A percentile compares a stretch with the other conserved stretches of the same genome.
Conservation (phyloP, 2,888 invertebrate species). For the Chrysotoxum bicinctum region DNA sequence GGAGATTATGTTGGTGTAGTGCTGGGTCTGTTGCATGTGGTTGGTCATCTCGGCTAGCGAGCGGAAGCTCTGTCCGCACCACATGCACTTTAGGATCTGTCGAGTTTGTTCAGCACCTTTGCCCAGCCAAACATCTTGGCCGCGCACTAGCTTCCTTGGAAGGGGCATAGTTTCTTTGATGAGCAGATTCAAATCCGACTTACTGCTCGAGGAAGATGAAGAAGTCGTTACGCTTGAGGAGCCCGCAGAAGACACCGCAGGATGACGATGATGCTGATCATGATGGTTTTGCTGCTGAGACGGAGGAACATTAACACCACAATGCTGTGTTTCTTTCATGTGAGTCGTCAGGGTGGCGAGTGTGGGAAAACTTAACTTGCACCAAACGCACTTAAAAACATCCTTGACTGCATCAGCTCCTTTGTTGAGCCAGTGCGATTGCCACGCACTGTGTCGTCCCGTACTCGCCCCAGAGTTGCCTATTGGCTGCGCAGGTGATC, state of each 20-base stretch:
- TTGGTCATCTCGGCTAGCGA: constrained; percentile 98
- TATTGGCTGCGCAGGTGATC: constrained; percentile 63
- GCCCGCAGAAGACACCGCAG: constrained; percentile 78
- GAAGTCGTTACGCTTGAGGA: constrained; percentile 78
- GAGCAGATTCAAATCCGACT: constrained; percentile 91
- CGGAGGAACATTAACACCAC: constrained; percentile 91
- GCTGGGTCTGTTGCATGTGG: constrained; percentile 99
- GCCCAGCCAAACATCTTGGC: constrained; percentile 98
- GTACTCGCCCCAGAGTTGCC: constrained; percentile 57
- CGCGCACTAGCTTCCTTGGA: constrained; percentile 96
- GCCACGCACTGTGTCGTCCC: constrained; percentile 95
- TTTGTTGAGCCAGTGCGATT: constrained; percentile 98
- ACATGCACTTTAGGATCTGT: constrained; percentile 98
- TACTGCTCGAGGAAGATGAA: constrained; percentile 86
- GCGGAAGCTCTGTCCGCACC: constrained; percentile 98
- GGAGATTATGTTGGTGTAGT: constrained; percentile 98
- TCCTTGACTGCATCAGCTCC: constrained; percentile 97
- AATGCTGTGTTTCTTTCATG: constrained; percentile 99
- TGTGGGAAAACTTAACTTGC: constrained; percentile 97
- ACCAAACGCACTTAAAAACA: constrained; percentile 98
- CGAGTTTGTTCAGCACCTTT: constrained; percentile 98
- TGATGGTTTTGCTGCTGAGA: constrained; percentile 76
- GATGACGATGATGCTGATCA: constrained; percentile 55
- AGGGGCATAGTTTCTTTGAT: constrained; percentile 97
- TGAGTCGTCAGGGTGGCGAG: constrained; percentile 96